Conservation (phyloP, 1,140 invertebrate genomes). For the Drosophila kohkoa region DNA sequence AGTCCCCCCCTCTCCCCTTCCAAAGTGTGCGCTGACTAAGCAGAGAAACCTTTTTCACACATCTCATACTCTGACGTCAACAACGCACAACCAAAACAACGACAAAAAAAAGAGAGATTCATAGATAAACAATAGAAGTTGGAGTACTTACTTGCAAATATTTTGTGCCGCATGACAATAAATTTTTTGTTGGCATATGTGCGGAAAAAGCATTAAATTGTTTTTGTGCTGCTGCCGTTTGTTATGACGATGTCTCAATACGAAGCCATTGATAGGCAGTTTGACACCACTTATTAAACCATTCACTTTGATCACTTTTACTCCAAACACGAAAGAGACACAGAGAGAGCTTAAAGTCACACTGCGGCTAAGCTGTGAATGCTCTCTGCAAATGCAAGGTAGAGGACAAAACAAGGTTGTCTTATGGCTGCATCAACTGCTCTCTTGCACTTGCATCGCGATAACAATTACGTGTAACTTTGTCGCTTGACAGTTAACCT, state of each 20-base stretch:
- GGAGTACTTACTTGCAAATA: slow-evolving; percentile 11
- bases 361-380: too few relatives aligned
- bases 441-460: too few relatives aligned
- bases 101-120: slow-evolving; percentile 21
- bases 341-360: background rate
- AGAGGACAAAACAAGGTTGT: too few relatives aligned
- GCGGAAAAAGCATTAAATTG: slow-evolving; percentile 10
- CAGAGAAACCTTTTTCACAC: slow-evolving; percentile 40
- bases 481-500: too few relatives aligned
- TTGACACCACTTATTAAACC: background rate
- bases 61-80: slow-evolving; percentile 33
- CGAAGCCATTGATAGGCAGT: background rate
- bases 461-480: too few relatives aligned
- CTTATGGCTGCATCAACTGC: too few relatives aligned
- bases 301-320: background rate
- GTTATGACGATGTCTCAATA: background rate
- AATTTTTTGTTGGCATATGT: slow-evolving; percentile 4
- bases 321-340: background rate
- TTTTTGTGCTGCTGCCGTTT: slow-evolving; percentile 1
- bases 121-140: slow-evolving; percentile 23
- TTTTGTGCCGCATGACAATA: slow-evolving; percentile 13
- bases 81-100: slow-evolving; percentile 10
- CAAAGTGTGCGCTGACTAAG: slow-evolving; percentile 23
- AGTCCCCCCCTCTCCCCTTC: background rate
- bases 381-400: background rate